Conservation (phyloP, 1,140 invertebrate genomes). For the Seison nebaliae region DNA sequence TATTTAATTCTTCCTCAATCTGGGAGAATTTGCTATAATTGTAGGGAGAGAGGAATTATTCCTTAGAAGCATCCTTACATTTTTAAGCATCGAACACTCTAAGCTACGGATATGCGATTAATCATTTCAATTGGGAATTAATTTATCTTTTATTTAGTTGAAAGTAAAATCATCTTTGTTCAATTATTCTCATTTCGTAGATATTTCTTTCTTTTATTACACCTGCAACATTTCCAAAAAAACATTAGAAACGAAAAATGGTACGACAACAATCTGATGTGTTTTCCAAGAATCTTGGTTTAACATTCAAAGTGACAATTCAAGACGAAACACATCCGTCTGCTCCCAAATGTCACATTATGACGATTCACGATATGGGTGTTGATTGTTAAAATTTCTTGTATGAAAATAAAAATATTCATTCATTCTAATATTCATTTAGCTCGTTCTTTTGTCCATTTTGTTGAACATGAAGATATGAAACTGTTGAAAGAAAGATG, state of each 20-base stretch:
- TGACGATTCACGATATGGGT: conserved; percentile 63
- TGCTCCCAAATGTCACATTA: conserved; percentile 28
- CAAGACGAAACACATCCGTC: neutral
- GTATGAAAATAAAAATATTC: neutral
- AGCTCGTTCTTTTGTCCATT: conserved; percentile 31
- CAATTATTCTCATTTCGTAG: too few relatives aligned
- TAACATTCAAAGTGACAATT: conserved; percentile 4
- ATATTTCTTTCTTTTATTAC: too few relatives aligned
- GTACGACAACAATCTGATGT: neutral
- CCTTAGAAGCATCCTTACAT: too few relatives aligned
- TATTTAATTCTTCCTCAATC: too few relatives aligned
- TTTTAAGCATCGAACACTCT: too few relatives aligned
- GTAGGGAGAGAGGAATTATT: too few relatives aligned
- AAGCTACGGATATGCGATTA: too few relatives aligned
- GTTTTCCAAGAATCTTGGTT: conserved; percentile 1
- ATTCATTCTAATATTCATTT: conserved; percentile 12
- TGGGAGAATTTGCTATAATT: too few relatives aligned
- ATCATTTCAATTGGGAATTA: too few relatives aligned
- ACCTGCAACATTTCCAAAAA: too few relatives aligned
- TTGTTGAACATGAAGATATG: conserved; percentile 50
- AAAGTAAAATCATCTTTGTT: too few relatives aligned
- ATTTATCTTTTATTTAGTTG: too few relatives aligned
- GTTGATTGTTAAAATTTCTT: conserved; percentile 47
- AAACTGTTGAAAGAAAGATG: conserved; percentile 51
- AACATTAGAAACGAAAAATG: neutral